Evolutionary conservation across 1,140 invertebrate genomes (phyloP).

Genomic region (Branchinecta lynchi): DNA sequence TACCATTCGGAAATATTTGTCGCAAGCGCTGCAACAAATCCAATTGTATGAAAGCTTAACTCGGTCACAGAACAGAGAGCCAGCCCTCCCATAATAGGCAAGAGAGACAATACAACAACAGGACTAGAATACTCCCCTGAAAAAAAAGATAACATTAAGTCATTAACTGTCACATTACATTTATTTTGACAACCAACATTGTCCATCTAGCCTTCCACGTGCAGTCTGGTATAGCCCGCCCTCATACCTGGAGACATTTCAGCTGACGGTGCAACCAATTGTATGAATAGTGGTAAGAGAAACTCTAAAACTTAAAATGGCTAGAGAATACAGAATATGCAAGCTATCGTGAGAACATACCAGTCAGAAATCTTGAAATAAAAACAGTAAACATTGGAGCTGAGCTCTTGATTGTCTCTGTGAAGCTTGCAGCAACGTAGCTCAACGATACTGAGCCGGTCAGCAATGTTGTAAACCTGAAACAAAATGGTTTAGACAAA

Average conservation of each 20-base stretch:
- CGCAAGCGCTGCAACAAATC: conserved; percentile 58
- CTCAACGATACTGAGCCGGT: conserved; percentile 58
- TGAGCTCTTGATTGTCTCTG: conserved; percentile 73
- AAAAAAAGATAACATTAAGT: conserved; percentile 25
- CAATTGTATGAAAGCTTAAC: conserved; percentile 57
- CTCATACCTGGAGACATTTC: no score
- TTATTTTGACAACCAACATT: no score
- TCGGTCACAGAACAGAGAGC: conserved; percentile 68
- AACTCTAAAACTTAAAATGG: no score
- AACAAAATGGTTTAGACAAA: conserved; percentile 25
- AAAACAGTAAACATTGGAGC: conserved; percentile 67
- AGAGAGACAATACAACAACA: conserved; percentile 57
- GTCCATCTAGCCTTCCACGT: no score
- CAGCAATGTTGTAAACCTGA: conserved; percentile 55
- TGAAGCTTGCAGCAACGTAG: conserved; percentile 70
- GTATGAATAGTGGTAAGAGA: no score
- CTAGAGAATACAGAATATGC: no score
- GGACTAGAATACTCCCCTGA: conserved; percentile 53
- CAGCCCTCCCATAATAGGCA: conserved; percentile 70
- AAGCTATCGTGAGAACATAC: neutral
- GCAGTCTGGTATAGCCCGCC: no score
- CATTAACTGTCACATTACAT: no score
- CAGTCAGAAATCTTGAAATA: conserved; percentile 45
- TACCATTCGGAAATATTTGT: conserved; percentile 71
- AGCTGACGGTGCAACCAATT: no score